Evolutionary conservation across 64 coral and sea anemone species (phyloP), one percentile per base, ranked within the genome.

Genomic region (Hydrozoanthus tunicans): DNA sequence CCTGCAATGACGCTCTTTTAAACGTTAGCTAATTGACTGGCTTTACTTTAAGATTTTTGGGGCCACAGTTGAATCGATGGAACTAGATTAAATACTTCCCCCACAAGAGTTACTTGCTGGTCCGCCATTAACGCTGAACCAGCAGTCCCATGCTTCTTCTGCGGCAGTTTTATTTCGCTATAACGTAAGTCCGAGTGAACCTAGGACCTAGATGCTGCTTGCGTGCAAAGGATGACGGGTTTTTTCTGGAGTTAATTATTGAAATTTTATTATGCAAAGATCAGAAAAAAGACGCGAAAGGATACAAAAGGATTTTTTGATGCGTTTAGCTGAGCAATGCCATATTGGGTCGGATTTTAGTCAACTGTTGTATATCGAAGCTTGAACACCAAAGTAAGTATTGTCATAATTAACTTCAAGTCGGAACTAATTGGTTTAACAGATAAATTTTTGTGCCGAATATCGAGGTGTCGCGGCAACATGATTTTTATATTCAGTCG

Each of bases 71-170:
- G 14, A 58, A 4, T 9, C 78, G 95, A 96, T 96, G 85, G 54
- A 92, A 62, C 65, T 56, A 52, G 95, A 96, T 96, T 90, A 3
- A 14, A 3, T 8, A 12, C 1, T 3, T 12, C 10, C 0, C n/a
- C 17, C 24, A 51, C 57, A 15, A 15, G 10, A 3, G 0, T 25
- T 20, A 9, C 10, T 20, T 66, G 10, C 26, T 84, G 82, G 77
- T 96, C 95, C 91, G 83, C 95, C 92, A 94, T 96, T 63, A 75
- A 71, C 81, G 95, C 90, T 93, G 95, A 94, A 90, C 92, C 70
- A 51, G 84, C 84, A 88, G 69, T 51, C 24, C 69, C 55, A 88
- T 60, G 23, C 84, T 25, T 10, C 56, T 43, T 61, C 56, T 17
- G 1, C 55, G 58, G 24, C 70, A 20, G 3, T 59, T 4, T 51